Percentiles rank a stretch among this genome's conserved stretches.
Evolutionary conservation across 2,888 invertebrate species (phyloP).

Genomic region (Drosophila nr. medialis): DNA sequence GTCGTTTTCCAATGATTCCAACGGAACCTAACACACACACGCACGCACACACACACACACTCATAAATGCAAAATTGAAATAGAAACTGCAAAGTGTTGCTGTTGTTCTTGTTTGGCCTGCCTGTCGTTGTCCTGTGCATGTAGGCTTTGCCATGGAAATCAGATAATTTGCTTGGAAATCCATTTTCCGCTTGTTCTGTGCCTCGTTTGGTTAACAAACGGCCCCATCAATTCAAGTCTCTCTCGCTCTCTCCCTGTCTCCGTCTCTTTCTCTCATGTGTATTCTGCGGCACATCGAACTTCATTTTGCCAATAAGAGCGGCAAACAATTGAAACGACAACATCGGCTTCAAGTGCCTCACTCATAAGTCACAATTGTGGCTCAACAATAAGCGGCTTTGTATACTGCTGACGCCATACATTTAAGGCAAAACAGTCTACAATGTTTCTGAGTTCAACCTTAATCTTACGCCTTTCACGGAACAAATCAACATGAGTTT

Average conservation of each 20-base stretch:
- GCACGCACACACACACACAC: slow-evolving; percentile 8
- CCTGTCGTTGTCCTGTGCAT: slow-evolving; percentile 20
- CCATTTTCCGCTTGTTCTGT: slow-evolving; percentile 79
- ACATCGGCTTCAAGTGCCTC: slow-evolving; percentile 20
- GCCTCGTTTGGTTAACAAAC: slow-evolving; percentile 51
- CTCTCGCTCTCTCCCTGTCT: not conserved
- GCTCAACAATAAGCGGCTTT: slow-evolving; percentile 6
- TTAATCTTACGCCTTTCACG: too few species aligned
- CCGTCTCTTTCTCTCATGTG: not conserved
- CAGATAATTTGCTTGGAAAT: slow-evolving; percentile 81
- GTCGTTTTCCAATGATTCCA: not conserved
- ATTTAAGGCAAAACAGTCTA: not conserved
- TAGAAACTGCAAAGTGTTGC: slow-evolving; percentile 70
- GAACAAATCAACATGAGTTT: too few species aligned
- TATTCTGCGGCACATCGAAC: slow-evolving; percentile 20
- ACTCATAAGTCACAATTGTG: slow-evolving; percentile 1
- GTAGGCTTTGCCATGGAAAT: slow-evolving; percentile 44
- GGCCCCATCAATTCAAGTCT: slow-evolving; percentile 19
- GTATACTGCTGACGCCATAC: not conserved
- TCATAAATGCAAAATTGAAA: slow-evolving; percentile 56
- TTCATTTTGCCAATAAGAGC: slow-evolving; percentile 46
- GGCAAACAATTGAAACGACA: slow-evolving; percentile 28
- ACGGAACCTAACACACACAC: not conserved
- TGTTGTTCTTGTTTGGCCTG: slow-evolving; percentile 40
- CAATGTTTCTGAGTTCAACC: not conserved